Base-by-base conservation (phyloP, 2,888 invertebrate species). In the Griposia aprilina region DNA sequence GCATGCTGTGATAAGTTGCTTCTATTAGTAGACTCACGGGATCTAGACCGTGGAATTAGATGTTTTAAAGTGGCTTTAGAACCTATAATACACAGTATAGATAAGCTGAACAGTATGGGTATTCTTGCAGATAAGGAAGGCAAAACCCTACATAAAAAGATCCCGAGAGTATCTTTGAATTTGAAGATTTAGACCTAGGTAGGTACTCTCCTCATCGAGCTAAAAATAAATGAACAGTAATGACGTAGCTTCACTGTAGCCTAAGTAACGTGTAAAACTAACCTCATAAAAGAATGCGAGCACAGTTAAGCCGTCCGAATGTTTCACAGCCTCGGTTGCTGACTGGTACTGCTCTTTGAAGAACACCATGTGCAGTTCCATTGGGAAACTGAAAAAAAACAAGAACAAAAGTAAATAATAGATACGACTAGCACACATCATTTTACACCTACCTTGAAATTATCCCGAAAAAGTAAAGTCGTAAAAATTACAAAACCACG, bases 261-360 rank as follows among this genome's bases (percentile, higher is more conserved):
- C 62, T 15, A 36, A 17, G 17, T 36, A 11, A 55, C n/a, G 23
- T 20, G 15, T n/a, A 2, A 63, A 36, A 82, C 75, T 65, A 36
- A 98, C 98, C 97, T 98, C 97, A 91, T 98, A 98, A 89, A 99
- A 98, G 92, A 98, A 98, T 0, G 98, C 98, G 52, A 99, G 94
- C 0, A 99, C 98, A 0, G 98, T 97, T 63, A 99, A 94, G 0
- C 99, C 99, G 91, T 98, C 98, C 3, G 97, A 93, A 90, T 98
- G 97, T 20, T 97, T 95, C 20, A 98, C 91, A 1, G 99, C 98
- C 79, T 97, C 96, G 5, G 95, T 93, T n/a, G 97, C 94, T 41
- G 96, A 96, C 5, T 95, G 95, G 90, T 98, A 98, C 70, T 97
- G 96, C 76, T 97, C 96, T 91, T 98, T 98, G 89, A 97, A 98